A percentile compares a stretch with the other conserved stretches of the same genome.
Conservation (phyloP, 2,888 invertebrate species). For the Pammene fasciana region DNA sequence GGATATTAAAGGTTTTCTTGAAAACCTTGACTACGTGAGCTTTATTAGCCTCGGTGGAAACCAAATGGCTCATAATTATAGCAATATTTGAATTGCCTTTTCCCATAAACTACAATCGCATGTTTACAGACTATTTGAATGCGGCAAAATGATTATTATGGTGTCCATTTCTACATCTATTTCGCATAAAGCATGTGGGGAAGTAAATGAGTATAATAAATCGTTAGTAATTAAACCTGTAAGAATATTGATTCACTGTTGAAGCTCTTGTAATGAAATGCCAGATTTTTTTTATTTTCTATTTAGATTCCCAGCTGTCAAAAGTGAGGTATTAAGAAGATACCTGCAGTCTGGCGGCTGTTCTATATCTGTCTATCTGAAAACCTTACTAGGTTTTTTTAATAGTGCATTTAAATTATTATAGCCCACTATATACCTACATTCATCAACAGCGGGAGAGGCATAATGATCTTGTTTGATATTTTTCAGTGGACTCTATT, state of each 20-base stretch:
- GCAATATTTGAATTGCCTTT: slow-evolving; percentile 74
- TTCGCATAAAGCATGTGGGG: slow-evolving; percentile 31
- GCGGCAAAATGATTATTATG: slow-evolving; percentile 65
- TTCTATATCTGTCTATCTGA: too few relatives aligned
- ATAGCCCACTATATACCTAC: too few relatives aligned
- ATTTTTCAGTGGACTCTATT: too few relatives aligned
- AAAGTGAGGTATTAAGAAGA: too few relatives aligned
- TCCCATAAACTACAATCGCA: slow-evolving; percentile 73
- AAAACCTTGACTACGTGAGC: slow-evolving; percentile 63
- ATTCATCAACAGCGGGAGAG: too few relatives aligned
- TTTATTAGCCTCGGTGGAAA: slow-evolving; percentile 71
- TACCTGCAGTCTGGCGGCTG: too few relatives aligned
- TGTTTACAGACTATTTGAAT: slow-evolving; percentile 70
- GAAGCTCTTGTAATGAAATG: neutral
- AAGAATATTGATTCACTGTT: neutral
- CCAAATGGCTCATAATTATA: slow-evolving; percentile 75
- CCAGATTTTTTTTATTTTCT: too few relatives aligned
- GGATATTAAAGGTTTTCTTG: slow-evolving; percentile 61
- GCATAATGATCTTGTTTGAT: too few relatives aligned
- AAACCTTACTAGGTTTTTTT: too few relatives aligned
- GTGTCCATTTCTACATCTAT: slow-evolving; percentile 54
- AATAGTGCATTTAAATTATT: too few relatives aligned
- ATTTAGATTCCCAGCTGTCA: too few relatives aligned
- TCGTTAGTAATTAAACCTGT: slow-evolving; percentile 3
- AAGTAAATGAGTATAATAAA: slow-evolving; percentile 26